These are phyloP conservation scores for Calcarius lapponicus DNA, from an alignment of 2,797 vertebrate genomes.

Conservation along the genomic window DNA sequence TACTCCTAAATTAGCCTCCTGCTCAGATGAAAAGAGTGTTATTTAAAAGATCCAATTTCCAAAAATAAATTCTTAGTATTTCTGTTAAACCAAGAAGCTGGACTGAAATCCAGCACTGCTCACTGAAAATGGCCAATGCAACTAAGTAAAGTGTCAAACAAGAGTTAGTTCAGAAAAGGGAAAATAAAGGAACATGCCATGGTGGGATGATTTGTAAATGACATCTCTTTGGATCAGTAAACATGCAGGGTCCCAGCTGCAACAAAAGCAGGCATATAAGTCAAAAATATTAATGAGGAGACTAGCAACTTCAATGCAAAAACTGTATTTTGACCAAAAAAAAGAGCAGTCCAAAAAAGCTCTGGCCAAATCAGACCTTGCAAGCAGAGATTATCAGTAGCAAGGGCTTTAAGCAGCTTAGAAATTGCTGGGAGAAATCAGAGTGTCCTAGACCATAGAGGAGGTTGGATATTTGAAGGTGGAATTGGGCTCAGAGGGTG, in stretches of 20 bases:
- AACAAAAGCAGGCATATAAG: neutral
- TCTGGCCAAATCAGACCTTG: neutral
- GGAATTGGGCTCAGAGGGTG: neutral
- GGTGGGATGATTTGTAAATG: neutral
- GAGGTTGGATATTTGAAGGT: neutral
- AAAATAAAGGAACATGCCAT: neutral
- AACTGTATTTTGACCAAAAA: neutral
- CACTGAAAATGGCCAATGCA: neutral
- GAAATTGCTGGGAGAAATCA: neutral
- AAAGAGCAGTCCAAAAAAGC: neutral
- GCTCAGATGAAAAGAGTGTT: neutral
- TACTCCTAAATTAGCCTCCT: neutral
- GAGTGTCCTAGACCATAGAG: neutral
- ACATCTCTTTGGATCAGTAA: neutral
- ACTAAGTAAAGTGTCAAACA: neutral
- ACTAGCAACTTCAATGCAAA: neutral
- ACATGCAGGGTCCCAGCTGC: neutral
- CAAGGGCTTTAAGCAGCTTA: conserved; percentile 7
- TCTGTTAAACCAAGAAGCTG: neutral
- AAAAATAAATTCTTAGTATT: neutral
- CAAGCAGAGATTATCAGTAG: neutral
- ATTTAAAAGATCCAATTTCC: neutral
- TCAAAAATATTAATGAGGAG: neutral
- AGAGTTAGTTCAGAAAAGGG: neutral
- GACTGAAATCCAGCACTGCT: neutral